These are phyloP conservation scores for Dromococcyx pavoninus DNA, from an alignment of 2,797 vertebrate species.

Conservation along the genomic window DNA sequence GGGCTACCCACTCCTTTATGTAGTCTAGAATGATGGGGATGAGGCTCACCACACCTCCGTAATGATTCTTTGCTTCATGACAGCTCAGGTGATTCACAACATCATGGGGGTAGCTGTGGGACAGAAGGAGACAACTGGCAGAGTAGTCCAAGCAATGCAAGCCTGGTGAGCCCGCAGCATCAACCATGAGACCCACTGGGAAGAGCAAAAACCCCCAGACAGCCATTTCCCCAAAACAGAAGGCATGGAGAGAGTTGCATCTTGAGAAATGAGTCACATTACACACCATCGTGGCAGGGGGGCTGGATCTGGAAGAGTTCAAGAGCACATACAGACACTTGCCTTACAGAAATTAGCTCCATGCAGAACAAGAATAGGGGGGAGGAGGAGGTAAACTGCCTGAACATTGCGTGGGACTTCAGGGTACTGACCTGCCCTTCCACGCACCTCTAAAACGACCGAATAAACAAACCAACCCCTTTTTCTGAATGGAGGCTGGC, in stretches of 20 bases:
- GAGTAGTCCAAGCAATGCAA: background rate
- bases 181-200: background rate
- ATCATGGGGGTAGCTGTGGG: conserved; percentile 78
- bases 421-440: background rate
- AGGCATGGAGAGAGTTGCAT: fast-evolving
- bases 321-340: background rate
- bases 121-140: background rate
- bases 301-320: background rate
- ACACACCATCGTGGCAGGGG: background rate
- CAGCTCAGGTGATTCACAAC: conserved; percentile 82
- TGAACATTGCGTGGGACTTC: background rate
- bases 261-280: background rate
- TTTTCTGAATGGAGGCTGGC: background rate
- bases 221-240: background rate
- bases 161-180: background rate
- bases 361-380: background rate
- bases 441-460: background rate
- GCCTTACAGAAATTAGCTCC: background rate
- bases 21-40: conserved; percentile 78
- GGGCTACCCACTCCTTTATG: conserved; percentile 68
- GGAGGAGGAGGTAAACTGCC: background rate
- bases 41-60: conserved; percentile 82
- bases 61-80: conserved; percentile 78
- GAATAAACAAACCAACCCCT: background rate
- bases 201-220: background rate